A percentile compares a stretch with the other conserved stretches of the same genome.
These are phyloP conservation scores for Ivindomyrus marchei DNA, from an alignment of 2,113 vertebrate species.

Conservation along the genomic window DNA sequence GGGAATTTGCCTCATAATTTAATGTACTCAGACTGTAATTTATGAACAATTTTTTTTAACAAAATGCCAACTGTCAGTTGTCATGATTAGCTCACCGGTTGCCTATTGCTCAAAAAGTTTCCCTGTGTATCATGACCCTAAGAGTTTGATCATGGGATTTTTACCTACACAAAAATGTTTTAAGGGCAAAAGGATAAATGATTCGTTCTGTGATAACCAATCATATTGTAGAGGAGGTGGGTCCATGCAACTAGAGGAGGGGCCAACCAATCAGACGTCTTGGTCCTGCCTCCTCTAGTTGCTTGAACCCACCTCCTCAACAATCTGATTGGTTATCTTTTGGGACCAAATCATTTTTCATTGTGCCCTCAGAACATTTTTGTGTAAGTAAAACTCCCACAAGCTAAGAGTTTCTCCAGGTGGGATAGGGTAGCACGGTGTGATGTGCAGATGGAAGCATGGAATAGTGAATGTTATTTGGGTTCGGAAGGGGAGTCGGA, in stretches of 20 bases:
- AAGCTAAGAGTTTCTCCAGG: not conserved
- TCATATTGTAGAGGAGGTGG: not conserved
- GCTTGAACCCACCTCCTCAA: not conserved
- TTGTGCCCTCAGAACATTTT: not conserved
- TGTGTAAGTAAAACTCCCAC: not conserved
- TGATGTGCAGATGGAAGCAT: not conserved
- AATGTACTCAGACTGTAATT: not conserved
- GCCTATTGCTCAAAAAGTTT: not conserved
- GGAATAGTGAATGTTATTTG: not conserved
- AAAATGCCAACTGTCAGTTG: not conserved
- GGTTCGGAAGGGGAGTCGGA: not conserved
- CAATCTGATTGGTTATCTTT: not conserved
- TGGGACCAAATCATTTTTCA: not conserved
- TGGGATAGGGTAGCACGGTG: not conserved
- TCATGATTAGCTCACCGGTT: not conserved
- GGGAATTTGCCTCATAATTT: not conserved
- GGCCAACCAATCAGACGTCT: not conserved
- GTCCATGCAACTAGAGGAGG: not conserved
- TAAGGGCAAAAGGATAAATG: not conserved
- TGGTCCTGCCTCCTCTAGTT: not conserved
- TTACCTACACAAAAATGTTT: not conserved
- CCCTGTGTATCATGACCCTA: not conserved
- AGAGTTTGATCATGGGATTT: not conserved
- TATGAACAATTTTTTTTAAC: not conserved
- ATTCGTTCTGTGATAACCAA: not conserved